These are phyloP conservation scores for Dysidea cf. avara DNA, from an alignment of 37 sponge, comb jelly and placozoan species.

Conservation along the genomic window DNA sequence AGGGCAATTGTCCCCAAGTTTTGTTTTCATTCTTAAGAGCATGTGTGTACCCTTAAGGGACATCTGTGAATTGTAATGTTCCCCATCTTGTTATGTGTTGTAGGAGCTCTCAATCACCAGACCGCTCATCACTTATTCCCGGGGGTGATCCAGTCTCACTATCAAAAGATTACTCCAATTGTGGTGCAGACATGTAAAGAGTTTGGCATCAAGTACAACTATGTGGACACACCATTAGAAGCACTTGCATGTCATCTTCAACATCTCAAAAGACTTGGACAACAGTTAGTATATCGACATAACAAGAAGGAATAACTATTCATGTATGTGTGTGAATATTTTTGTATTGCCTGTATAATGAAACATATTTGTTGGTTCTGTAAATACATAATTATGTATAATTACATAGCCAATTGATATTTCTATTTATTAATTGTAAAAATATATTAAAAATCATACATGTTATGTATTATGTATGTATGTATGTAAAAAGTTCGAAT, in stretches of 20 bases:
- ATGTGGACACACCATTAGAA: slow-evolving; percentile 75
- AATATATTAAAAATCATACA: too few species aligned
- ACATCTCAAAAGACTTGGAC: slow-evolving; percentile 81
- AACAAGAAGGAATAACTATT: background rate
- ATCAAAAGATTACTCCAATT: slow-evolving; percentile 83
- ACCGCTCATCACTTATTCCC: slow-evolving; percentile 92
- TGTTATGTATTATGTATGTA: too few species aligned
- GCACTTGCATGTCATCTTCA: slow-evolving; percentile 82
- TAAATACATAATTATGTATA: too few species aligned
- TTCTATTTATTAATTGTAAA: too few species aligned
- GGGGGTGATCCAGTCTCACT: slow-evolving; percentile 85
- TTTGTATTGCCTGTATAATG: too few species aligned
- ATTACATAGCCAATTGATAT: too few species aligned
- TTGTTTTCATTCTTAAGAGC: background rate
- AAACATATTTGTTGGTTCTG: too few species aligned
- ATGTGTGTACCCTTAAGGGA: background rate
- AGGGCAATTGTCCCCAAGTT: background rate
- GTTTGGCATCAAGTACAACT: slow-evolving; percentile 84
- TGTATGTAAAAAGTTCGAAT: too few species aligned
- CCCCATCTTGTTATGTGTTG: too few species aligned
- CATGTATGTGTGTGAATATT: background rate
- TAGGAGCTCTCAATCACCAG: slow-evolving; percentile 89
- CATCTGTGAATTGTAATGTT: background rate
- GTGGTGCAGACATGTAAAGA: slow-evolving; percentile 79
- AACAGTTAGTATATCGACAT: background rate